Conservation (phyloP, 2,888 invertebrate species). For the Mactromeris polynyma region DNA sequence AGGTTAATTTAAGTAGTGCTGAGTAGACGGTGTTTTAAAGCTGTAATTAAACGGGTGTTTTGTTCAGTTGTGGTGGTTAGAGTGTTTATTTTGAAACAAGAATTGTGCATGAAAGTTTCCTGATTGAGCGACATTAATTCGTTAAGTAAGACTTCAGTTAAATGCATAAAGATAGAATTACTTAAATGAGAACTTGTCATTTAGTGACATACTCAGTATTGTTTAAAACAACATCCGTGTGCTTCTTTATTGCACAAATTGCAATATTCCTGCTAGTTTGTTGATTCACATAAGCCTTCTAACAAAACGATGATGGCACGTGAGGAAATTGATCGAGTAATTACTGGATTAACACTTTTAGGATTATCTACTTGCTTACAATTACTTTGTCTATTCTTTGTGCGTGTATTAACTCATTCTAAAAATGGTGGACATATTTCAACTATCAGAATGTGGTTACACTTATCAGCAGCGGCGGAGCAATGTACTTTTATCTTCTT, state of each 20-base stretch:
- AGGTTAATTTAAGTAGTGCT: too few species aligned
- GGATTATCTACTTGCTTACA: slow-evolving; percentile 13
- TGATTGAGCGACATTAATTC: too few species aligned
- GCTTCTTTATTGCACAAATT: not conserved
- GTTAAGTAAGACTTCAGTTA: too few species aligned
- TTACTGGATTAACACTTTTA: slow-evolving; percentile 14
- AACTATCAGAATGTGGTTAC: slow-evolving; percentile 48
- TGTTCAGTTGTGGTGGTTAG: too few species aligned
- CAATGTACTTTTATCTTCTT: slow-evolving; percentile 47
- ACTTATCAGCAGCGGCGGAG: slow-evolving; percentile 47
- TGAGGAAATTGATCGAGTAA: not conserved
- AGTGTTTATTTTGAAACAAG: too few species aligned
- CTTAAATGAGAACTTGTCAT: too few species aligned
- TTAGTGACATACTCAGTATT: too few species aligned
- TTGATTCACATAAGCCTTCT: not conserved
- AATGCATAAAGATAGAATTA: too few species aligned
- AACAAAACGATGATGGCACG: not conserved
- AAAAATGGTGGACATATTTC: slow-evolving; percentile 41
- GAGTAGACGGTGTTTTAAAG: too few species aligned
- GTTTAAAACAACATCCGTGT: too few species aligned
- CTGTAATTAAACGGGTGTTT: too few species aligned
- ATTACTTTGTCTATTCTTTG: slow-evolving; percentile 38
- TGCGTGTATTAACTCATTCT: slow-evolving; percentile 29
- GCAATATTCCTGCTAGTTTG: not conserved
- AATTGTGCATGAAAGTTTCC: too few species aligned